These are phyloP conservation scores for Sphenopsis melanotis DNA, from an alignment of 2,797 vertebrate species.

Conservation along the genomic window DNA sequence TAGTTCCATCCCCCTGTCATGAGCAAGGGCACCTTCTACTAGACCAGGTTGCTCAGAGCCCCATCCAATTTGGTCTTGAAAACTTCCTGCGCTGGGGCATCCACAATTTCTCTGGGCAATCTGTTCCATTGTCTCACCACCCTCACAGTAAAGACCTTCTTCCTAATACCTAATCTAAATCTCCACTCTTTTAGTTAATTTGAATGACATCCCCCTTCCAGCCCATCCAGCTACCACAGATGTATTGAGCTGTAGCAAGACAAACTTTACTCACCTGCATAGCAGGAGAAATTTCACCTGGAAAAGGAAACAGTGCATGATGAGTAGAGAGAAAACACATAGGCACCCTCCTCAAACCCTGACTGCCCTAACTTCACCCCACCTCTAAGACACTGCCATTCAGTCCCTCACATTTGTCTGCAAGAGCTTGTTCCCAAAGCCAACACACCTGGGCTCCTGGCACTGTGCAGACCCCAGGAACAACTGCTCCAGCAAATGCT, in stretches of 20 bases:
- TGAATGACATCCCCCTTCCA: neutral
- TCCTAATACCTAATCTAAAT: neutral
- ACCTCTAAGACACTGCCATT: neutral
- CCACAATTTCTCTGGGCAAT: neutral
- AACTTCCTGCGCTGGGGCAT: neutral
- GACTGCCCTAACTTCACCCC: neutral
- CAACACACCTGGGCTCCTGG: neutral
- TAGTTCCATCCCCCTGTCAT: neutral
- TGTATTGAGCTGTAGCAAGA: neutral
- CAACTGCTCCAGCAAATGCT: neutral
- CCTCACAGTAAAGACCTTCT: neutral
- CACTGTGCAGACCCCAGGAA: neutral
- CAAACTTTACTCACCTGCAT: conserved; percentile 62
- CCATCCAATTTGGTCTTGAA: neutral
- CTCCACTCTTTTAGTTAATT: neutral
- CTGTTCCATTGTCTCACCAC: neutral
- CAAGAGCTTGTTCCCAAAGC: neutral
- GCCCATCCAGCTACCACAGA: neutral
- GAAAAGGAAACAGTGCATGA: conserved; percentile 38
- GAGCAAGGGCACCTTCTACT: neutral
- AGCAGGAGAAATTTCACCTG: conserved; percentile 60
- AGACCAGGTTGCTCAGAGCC: neutral
- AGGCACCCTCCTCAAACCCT: neutral
- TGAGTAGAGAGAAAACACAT: neutral
- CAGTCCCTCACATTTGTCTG: neutral